Evolutionary conservation across 2,797 vertebrate species (phyloP).

Genomic region (Bovichtus variegatus): DNA sequence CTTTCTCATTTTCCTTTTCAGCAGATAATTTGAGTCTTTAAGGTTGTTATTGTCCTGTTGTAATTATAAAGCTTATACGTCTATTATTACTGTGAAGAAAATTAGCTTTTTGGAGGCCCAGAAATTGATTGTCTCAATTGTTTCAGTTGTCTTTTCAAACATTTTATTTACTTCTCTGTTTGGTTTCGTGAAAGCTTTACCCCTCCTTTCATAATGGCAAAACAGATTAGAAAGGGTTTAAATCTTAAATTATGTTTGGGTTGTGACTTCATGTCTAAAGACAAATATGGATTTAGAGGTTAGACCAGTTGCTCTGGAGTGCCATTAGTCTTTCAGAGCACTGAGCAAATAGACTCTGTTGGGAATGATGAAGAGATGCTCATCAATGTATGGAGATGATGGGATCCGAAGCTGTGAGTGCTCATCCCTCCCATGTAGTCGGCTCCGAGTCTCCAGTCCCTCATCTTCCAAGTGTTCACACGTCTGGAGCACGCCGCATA

Average conservation of each 20-base stretch:
- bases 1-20: conserved; percentile 27
- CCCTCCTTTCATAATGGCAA: conserved; percentile 17
- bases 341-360: conserved; percentile 67
- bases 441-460: conserved; percentile 47
- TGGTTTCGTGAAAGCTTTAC: conserved; percentile 19
- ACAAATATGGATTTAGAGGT: conserved; percentile 48
- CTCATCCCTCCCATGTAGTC: conserved; percentile 62
- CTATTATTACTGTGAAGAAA: conserved; percentile 12
- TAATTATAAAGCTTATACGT: conserved; percentile 30
- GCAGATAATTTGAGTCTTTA: conserved; percentile 28
- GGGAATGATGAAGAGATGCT: conserved; percentile 74
- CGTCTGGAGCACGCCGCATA: conserved; percentile 67
- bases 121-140: neutral
- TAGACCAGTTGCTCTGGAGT: conserved; percentile 18
- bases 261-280: conserved; percentile 35
- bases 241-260: conserved; percentile 34
- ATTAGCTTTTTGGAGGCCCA: neutral
- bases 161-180: conserved; percentile 17
- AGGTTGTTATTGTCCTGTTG: conserved; percentile 25
- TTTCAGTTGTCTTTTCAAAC: conserved; percentile 23
- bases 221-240: conserved; percentile 27
- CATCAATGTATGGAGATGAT: conserved; percentile 77
- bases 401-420: conserved; percentile 66
- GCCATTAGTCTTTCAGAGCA: conserved; percentile 58
- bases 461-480: conserved; percentile 73